These are phyloP conservation scores for Rhagologus leucostigma DNA, from an alignment of 2,113 vertebrate species.

Conservation along the genomic window DNA sequence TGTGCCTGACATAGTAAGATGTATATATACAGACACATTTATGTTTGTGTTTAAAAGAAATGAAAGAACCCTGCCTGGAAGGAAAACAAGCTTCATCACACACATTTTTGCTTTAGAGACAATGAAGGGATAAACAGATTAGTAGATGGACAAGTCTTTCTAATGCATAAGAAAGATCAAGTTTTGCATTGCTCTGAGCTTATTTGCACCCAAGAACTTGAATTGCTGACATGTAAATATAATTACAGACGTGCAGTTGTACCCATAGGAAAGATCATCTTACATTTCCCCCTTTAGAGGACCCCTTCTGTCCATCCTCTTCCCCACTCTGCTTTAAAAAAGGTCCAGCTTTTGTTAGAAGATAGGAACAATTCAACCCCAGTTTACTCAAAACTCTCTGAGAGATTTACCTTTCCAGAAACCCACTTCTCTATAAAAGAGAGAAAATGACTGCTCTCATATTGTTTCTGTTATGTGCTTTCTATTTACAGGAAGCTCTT, in stretches of 20 bases:
- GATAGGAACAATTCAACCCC: background rate
- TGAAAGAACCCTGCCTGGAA: background rate
- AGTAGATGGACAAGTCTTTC: background rate
- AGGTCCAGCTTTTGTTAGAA: background rate
- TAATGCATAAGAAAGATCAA: background rate
- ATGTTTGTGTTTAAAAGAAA: background rate
- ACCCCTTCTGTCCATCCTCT: background rate
- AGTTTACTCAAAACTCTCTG: background rate
- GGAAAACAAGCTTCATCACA: background rate
- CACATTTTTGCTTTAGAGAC: background rate
- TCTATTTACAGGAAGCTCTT: constrained; percentile 67
- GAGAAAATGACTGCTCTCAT: background rate
- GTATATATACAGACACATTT: background rate
- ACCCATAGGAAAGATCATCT: background rate
- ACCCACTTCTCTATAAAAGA: background rate
- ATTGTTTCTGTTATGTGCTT: background rate
- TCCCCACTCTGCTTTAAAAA: background rate
- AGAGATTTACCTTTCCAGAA: background rate
- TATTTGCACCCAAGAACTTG: background rate
- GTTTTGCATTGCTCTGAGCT: background rate
- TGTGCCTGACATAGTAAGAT: background rate
- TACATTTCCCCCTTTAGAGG: background rate
- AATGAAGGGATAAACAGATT: background rate
- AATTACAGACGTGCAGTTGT: background rate
- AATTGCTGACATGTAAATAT: background rate